Base-by-base conservation (phyloP, 1,140 invertebrate species). In the Panulirus ornatus region DNA sequence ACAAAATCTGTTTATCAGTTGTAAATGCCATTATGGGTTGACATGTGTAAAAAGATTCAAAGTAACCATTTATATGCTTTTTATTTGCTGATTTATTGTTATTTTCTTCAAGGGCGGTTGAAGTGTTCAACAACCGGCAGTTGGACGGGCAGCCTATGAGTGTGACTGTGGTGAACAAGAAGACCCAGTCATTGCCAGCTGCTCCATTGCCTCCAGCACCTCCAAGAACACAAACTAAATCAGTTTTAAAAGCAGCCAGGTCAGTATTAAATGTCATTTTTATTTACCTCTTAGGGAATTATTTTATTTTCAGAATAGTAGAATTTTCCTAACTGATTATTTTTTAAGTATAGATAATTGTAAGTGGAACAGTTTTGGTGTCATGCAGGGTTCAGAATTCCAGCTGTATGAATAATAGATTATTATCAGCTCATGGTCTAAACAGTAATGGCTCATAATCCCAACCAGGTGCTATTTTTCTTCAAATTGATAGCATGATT, bases 61-160 rank as follows among this genome's bases (percentile, higher is more conserved):
- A n/a, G n/a, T n/a, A n/a, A 47, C 44, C 14, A 5, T 47, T 11
- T 47, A 47, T 6, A 47, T 63, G n/a, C n/a, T 42, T 40, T 36
- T 47, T 51, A 34, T 70, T 40, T 70, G 30, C 14, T 54, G 0
- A 88, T 38, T 34, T 40, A 71, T 8, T 76, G 5, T 38, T 87
- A 47, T 73, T 63, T 30, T 36, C 9, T 66, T 95, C 97, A 87
- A 96, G 96, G 93, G 98, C 98, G 40, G 97, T 98, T 9, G 97
- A 98, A 92, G 96, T 97, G 54, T 99, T 98, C 94, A 97, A 99
- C 93, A 98, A 98, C 93, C 94, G 98, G 78, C 97, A 98, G 93
- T 94, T 98, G 34, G 97, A 98, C 94, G 97, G 97, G 0, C 96
- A 96, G 93, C 96, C 97, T 3, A 97, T 97, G 97, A 96, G 84